Evolutionary conservation across 2,113 vertebrate species (phyloP), one percentile per base, ranked within the genome.

Genomic region (Gavialis gangeticus): DNA sequence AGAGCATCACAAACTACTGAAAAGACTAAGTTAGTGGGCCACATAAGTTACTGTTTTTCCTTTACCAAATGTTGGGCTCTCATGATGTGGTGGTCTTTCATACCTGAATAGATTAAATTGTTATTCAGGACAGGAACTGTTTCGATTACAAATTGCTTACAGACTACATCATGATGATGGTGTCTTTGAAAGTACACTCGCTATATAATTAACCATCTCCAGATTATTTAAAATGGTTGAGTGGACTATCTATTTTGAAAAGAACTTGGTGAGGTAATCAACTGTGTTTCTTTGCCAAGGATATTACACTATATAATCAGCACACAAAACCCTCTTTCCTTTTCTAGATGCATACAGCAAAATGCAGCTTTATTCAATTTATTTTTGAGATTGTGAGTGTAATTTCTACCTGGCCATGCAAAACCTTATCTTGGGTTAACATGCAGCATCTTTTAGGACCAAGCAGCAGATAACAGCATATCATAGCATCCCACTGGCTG

Each of bases 41-140:
- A 63, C 88, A 95, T 84, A 80, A 58, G 67, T 59, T 62, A 2
- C 13, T 3, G 4, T 3, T 63, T 22, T 75, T 25, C 1, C 10
- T 75, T 78, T 14, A 46, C 75, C 78, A 78, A 84, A n/a, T 89
- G 69, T 63, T 78, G 67, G 12, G 69, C 87, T 80, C 55, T 78
- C 62, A 75, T 85, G 0, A 0, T 8, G 6, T n/a, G 28, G 30
- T 3, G 73, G 66, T 17, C n/a, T 79, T n/a, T 66, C 76, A 60
- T 64, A 79, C 21, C 8, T 12, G 54, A 56, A 28, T 3, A 4
- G 14, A 21, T 25, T 21, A 54, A 80, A 10, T 21, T 54, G 1
- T 66, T 60, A 30, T n/a, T 94, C 82, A 34, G 75, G 75, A 37
- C 57, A 58, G 27, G 4, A 22, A 79, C 82, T 21, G 6, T 2